phyloP scores from a whole-genome alignment of 2,888 invertebrate genomes.

The Plagiodera versicolora region DNA sequence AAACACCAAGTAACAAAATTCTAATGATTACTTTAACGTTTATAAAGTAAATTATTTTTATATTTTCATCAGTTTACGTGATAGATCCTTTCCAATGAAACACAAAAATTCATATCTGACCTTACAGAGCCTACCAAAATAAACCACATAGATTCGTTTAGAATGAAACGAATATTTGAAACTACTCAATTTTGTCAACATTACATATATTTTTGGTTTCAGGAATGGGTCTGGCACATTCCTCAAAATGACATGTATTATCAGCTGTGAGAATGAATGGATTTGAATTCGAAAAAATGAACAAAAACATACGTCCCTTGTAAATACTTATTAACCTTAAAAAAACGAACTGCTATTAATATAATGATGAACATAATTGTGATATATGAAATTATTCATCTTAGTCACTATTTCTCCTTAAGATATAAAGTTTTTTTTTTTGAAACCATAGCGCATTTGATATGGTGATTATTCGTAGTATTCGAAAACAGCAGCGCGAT shows the following conservation, averaged over 20 bases:
- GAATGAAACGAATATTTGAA: too few relatives aligned
- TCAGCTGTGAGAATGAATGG: not conserved
- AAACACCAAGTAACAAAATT: too few relatives aligned
- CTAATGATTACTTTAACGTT: too few relatives aligned
- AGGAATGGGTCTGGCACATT: constrained; percentile 11
- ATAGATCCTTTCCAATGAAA: too few relatives aligned
- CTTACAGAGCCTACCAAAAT: too few relatives aligned
- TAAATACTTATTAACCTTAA: constrained; percentile 28
- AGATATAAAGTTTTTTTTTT: not conserved
- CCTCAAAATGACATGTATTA: constrained; percentile 15
- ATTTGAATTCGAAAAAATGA: not conserved
- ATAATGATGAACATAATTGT: constrained; percentile 24
- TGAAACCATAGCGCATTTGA: not conserved
- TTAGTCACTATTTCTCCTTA: constrained; percentile 13
- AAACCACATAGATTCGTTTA: too few relatives aligned
- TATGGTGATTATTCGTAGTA: not conserved
- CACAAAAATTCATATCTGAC: too few relatives aligned
- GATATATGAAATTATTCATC: constrained; percentile 29
- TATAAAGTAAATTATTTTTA: too few relatives aligned
- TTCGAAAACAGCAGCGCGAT: too few relatives aligned
- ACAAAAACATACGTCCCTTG: constrained; percentile 23
- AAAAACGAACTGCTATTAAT: constrained; percentile 20
- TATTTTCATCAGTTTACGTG: too few relatives aligned
- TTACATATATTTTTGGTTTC: constrained; percentile 10
- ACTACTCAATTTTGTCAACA: too few relatives aligned